Conservation (phyloP, 1,140 invertebrate species). For the Nasonia longicornis region DNA sequence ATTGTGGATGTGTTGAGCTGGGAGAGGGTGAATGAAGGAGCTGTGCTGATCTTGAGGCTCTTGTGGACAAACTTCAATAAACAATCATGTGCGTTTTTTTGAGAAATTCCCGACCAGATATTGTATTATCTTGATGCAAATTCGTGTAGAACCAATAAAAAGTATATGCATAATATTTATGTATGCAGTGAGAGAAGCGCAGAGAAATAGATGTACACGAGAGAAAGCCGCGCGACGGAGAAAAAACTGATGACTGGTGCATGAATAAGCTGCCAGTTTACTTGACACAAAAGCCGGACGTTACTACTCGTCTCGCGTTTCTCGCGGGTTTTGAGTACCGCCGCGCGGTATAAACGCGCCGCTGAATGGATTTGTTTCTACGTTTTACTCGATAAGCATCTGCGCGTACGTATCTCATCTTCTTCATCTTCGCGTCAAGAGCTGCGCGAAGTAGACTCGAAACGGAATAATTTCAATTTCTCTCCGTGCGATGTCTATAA, state of each 20-base stretch:
- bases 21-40: neutral
- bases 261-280: constrained; percentile 39
- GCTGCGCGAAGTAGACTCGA: neutral
- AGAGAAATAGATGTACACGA: neutral
- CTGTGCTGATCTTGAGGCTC: constrained; percentile 9
- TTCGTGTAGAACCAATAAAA: neutral
- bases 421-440: neutral
- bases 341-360: constrained; percentile 50
- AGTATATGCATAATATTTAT: neutral
- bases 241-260: constrained; percentile 3
- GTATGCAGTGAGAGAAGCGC: neutral
- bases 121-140: neutral
- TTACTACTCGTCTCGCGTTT: constrained; percentile 50
- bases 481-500: neutral
- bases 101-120: neutral
- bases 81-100: neutral
- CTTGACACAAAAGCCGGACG: constrained; percentile 56
- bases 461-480: neutral
- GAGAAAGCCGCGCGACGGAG: neutral
- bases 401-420: neutral
- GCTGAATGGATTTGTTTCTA: constrained; percentile 51
- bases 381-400: constrained; percentile 12
- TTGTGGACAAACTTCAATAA: neutral
- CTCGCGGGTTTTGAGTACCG: constrained; percentile 56
- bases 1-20: constrained; percentile 1